phyloP scores from a whole-genome alignment of 2,797 vertebrate genomes.

The Rallus crepitans region DNA sequence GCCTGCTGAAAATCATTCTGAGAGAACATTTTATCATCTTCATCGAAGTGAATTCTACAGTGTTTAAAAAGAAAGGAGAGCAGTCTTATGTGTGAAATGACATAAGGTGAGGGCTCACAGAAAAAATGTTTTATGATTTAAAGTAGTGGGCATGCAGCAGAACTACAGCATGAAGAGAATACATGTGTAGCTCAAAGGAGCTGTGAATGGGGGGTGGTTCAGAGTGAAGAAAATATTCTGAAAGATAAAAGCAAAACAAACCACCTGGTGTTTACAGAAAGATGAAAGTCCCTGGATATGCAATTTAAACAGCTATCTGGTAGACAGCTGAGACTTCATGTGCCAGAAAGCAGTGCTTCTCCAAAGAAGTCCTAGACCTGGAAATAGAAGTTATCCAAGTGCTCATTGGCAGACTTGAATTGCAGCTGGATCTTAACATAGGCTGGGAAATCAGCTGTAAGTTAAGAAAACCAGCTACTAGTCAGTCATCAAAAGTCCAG shows the following conservation, averaged over 20 bases:
- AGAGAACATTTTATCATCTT: neutral
- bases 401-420: neutral
- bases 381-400: neutral
- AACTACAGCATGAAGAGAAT: neutral
- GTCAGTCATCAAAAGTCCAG: neutral
- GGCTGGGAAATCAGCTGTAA: neutral
- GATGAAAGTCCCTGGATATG: neutral
- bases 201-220: neutral
- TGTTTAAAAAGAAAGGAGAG: neutral
- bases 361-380: neutral
- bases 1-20: neutral
- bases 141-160: neutral
- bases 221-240: neutral
- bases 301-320: neutral
- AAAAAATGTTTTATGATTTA: neutral
- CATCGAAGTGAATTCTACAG: neutral
- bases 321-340: neutral
- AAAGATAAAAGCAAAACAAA: neutral
- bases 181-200: neutral
- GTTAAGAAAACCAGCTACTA: neutral
- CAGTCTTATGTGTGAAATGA: neutral
- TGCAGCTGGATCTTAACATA: neutral
- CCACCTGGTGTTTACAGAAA: neutral
- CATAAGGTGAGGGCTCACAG: neutral
- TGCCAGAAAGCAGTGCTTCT: neutral